phyloP scores from a whole-genome alignment of 92 coral and sea anemone species.

The Phenganax stokvisi region DNA sequence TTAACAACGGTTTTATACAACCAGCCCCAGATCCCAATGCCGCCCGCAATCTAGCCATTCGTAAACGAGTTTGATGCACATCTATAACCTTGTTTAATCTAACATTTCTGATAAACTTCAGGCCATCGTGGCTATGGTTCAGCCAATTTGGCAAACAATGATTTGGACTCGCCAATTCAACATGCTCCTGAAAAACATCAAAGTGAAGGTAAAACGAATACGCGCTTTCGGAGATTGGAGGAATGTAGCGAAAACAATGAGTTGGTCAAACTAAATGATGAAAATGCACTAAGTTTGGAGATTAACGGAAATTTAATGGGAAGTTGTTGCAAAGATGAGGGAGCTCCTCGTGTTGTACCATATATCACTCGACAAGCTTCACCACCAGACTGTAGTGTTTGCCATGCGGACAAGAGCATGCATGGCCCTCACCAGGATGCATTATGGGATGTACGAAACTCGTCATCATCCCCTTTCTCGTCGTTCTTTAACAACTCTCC shows the following conservation, averaged over 20 bases:
- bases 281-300: background rate
- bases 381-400: background rate
- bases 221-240: constrained; percentile 25
- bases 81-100: background rate
- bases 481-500: constrained; percentile 7
- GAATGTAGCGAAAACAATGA: constrained; percentile 4
- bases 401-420: background rate
- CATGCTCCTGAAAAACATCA: background rate
- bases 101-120: constrained; percentile 24
- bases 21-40: background rate
- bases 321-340: background rate
- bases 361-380: background rate
- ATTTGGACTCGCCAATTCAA: background rate
- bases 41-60: background rate
- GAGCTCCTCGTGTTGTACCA: background rate
- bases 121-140: constrained; percentile 99
- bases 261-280: constrained; percentile 19
- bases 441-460: background rate
- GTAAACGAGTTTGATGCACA: background rate
- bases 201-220: background rate
- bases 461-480: constrained; percentile 5
- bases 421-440: background rate
- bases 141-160: constrained; percentile 45
- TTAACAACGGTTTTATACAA: no score
- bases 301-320: constrained; percentile 8